These are phyloP conservation scores for Periparus ater DNA, from an alignment of 2,797 vertebrate species.

Conservation along the genomic window DNA sequence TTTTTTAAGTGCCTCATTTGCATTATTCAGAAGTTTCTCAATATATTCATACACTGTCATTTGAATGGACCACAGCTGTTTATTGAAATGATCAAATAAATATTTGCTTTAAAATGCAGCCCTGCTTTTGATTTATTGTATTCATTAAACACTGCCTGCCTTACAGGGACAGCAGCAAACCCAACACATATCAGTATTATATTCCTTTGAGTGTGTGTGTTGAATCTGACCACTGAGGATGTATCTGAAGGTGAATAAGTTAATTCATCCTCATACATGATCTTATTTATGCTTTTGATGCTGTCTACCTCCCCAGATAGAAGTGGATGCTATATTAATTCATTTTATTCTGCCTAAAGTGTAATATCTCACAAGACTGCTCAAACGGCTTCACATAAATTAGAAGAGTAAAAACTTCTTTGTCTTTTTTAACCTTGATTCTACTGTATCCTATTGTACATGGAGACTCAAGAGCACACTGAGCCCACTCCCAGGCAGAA, in stretches of 20 bases:
- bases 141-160: neutral
- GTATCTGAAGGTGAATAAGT: neutral
- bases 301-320: neutral
- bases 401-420: neutral
- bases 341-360: neutral
- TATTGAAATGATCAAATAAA: neutral
- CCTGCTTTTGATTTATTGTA: neutral
- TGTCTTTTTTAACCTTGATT: neutral
- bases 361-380: neutral
- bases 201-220: neutral
- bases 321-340: neutral
- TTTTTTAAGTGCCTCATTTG: neutral
- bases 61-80: neutral
- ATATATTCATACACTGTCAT: neutral
- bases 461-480: accelerated
- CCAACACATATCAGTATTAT: neutral
- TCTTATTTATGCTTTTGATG: neutral
- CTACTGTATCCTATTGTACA: neutral
- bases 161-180: neutral
- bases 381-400: neutral
- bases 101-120: slow-evolving; percentile 8
- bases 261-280: neutral
- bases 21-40: neutral
- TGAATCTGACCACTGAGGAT: neutral
- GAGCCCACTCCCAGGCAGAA: neutral